Conservation (phyloP, 2,888 invertebrate species). For the Biston stratarius region DNA sequence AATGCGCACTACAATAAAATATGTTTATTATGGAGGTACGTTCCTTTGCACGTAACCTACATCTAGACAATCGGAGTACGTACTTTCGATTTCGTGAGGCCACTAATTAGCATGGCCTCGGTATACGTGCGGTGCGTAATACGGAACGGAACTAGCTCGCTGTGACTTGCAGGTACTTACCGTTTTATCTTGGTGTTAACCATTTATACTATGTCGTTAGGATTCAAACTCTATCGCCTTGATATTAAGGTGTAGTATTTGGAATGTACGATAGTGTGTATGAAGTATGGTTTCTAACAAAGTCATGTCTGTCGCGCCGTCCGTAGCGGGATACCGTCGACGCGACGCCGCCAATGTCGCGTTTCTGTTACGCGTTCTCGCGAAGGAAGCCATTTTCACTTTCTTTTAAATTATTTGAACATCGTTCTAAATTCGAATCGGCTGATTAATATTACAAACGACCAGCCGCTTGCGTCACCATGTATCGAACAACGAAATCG, state of each 20-base stretch:
- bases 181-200: conserved; percentile 31
- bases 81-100: conserved; percentile 85
- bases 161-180: conserved; percentile 47
- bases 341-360: conserved; percentile 5
- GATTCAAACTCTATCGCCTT: conserved; percentile 11
- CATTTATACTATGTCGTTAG: neutral
- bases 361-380: conserved; percentile 43
- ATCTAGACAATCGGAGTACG: conserved; percentile 61
- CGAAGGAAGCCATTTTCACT: conserved; percentile 75
- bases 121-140: conserved; percentile 76
- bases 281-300: conserved; percentile 5
- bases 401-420: conserved; percentile 77
- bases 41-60: conserved; percentile 69
- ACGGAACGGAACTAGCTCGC: conserved; percentile 75
- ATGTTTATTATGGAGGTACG: conserved; percentile 61
- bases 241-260: conserved; percentile 6
- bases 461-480: conserved; percentile 58
- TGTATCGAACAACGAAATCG: conserved; percentile 50
- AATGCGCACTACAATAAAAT: conserved; percentile 45
- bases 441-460: conserved; percentile 68
- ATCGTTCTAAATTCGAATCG: conserved; percentile 64
- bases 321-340: conserved; percentile 20
- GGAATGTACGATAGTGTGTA: conserved; percentile 1
- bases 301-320: conserved; percentile 14
- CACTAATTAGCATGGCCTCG: conserved; percentile 82